A percentile compares a stretch with the other conserved stretches of the same genome.
Conservation (phyloP, 2,113 vertebrate species). For the Passer montanus region DNA sequence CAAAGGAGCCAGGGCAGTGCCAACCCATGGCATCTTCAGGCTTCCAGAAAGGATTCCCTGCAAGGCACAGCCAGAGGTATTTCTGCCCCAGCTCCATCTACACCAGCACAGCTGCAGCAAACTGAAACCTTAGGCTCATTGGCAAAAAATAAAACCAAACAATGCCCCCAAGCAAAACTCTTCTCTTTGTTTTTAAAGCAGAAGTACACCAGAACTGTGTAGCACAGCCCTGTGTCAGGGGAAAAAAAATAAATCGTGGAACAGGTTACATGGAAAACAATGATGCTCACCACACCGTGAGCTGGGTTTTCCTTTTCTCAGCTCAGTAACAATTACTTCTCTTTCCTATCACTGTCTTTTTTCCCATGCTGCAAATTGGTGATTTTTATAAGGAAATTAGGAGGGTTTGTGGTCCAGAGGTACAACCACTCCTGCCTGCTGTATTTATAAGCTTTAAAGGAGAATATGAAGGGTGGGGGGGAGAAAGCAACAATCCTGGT, state of each 20-base stretch:
- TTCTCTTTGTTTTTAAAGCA: neutral
- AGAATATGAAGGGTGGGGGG: fast-evolving
- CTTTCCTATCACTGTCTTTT: neutral
- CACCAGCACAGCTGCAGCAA: neutral
- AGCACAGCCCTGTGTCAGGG: neutral
- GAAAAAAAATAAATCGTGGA: neutral
- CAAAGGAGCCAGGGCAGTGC: fast-evolving
- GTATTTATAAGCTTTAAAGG: neutral
- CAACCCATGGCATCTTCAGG: neutral
- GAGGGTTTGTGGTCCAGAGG: neutral
- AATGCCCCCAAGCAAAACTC: neutral
- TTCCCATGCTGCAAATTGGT: neutral
- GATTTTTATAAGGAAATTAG: neutral
- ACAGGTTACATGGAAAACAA: neutral
- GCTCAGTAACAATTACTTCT: neutral
- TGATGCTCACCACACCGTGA: neutral
- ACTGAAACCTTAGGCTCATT: fast-evolving
- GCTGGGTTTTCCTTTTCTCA: neutral
- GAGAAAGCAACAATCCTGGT: neutral
- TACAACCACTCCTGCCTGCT: neutral
- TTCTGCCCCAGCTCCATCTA: neutral
- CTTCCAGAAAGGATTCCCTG: fast-evolving
- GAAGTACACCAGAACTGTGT: neutral
- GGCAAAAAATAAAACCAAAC: neutral
- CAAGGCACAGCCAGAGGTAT: fast-evolving